Evolutionary conservation across 2,888 invertebrate genomes (phyloP), one percentile per base, ranked within the genome.

Genomic region (Uloborus plumipes): DNA sequence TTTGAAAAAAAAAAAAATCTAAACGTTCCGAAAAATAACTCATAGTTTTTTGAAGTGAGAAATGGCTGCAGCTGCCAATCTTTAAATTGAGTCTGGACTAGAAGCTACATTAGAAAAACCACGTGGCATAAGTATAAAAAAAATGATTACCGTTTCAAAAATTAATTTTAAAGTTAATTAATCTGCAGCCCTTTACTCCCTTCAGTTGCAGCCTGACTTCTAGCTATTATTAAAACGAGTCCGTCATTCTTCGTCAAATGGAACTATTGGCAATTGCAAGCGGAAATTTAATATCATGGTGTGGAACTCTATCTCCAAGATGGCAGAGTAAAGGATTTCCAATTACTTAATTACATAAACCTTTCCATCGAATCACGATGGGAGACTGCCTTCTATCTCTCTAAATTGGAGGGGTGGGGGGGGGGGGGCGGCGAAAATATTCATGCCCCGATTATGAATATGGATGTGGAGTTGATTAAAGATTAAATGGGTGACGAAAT

Each of bases 321-420:
- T 31, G 31, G 53, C 13, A 51, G 14, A 49, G 69, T 61, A 76
- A 67, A 62, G 76, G 66, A 67, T 22, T 47, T 53, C 67, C 67
- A 69, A 67, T 76, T 67, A 69, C 69, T 69, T 76, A 76, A 76
- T 76, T 51, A 59, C 69, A 59, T 76, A 69, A 76, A 69, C 51
- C 67, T 67, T 76, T n/a, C 47, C 15, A 61, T 61, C 61, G 22
- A 61, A 26, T 61, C 61, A 26, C 22, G 16, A 31, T 31, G 31
- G 7, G 31, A 31, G 31, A 31, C 7, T 2, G 31, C n/a, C n/a
- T n/a, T n/a, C n/a, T n/a, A n/a, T 31, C 31, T 31, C 31, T 31
- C 31, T 2, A 31, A 31, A 31, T 31, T 7, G 7, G 31, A 2
- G 31, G 31, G 7, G 31, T 4, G 31, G 7, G 7, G 31, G 2